Evolutionary conservation across 2,113 vertebrate genomes (phyloP).

Genomic region (Rhagologus leucostigma): DNA sequence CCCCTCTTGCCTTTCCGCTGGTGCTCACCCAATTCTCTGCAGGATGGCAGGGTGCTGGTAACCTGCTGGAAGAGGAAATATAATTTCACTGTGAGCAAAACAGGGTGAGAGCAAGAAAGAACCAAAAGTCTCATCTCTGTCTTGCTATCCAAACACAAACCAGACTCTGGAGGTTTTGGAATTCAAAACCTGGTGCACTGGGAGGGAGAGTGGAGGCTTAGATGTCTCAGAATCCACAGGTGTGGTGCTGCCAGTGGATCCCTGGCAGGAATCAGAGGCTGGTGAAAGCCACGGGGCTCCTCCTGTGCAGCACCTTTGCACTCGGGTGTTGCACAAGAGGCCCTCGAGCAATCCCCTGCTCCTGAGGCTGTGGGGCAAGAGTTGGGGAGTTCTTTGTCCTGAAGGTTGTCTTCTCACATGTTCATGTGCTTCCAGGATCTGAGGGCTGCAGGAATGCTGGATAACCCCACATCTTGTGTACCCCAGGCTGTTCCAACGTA

Average conservation of each 20-base stretch:
- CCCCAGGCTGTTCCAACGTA: not conserved
- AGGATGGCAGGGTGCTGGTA: not conserved
- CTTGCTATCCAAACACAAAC: not conserved
- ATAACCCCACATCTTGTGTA: fast-evolving
- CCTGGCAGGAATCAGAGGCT: not conserved
- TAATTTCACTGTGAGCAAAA: not conserved
- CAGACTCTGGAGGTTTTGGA: not conserved
- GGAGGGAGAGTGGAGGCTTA: not conserved
- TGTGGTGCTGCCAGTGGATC: not conserved
- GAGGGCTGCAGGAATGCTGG: not conserved
- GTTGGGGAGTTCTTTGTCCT: not conserved
- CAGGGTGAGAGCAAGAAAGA: no score
- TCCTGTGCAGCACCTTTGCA: not conserved
- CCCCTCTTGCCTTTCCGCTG: not conserved
- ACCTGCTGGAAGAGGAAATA: not conserved
- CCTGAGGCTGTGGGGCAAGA: not conserved
- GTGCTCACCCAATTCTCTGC: not conserved
- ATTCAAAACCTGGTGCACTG: not conserved
- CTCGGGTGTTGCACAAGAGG: not conserved
- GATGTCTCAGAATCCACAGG: not conserved
- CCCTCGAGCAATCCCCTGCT: not conserved
- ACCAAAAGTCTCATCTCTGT: fast-evolving
- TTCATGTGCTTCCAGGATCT: not conserved
- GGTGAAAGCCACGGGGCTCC: not conserved
- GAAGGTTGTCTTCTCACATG: not conserved